Evolutionary conservation across 2,113 vertebrate species (phyloP), one percentile per base, ranked within the genome.

Genomic region (Pyrgilauda ruficollis): DNA sequence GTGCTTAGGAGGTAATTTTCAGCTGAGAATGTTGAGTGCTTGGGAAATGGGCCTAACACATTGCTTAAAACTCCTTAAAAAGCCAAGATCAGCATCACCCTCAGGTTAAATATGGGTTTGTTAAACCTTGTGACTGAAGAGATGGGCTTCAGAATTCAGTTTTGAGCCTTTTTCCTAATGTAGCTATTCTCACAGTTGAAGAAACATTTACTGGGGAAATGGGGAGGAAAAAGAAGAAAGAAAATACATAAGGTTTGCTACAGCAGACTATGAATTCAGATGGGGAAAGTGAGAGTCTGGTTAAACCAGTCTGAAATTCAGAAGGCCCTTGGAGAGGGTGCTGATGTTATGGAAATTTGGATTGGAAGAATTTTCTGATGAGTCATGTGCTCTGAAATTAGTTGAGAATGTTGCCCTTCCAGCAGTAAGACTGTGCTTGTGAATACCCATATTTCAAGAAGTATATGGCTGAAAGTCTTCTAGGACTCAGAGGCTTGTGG

Each of bases 371-470:
- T 92, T 87, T 91, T 53, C 41, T 90, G 58, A 50, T 86, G 88
- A 94, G 26, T 95, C 61, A 75, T 79, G 61, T 84, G 5, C 66
- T 72, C 44, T 87, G 93, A 79, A 94, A 74, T 94, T 90, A 56
- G 23, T 64, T 37, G 55, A 88, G 47, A 47, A 86, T 94, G 56
- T 78, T 89, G 76, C 15, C 31, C 30, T 87, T 90, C 18, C 23
- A 49, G 14, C 39, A 64, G n/a, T 19, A 55, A 64, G 61, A 44
- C 52, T 47, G 24, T 82, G 23, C 52, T 46, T 89, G 61, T 89
- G 41, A 94, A 75, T 64, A 68, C 52, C 33, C 18, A 0, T 83
- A 30, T 81, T 89, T 64, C 37, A 44, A 73, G 69, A 58, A 58
- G 20, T 23, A 35, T 23, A 28, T 74, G 26, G 6, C 58, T 75